These are phyloP conservation scores for Latrodectus hesperus DNA, from an alignment of 2,888 invertebrate species.

Conservation along the genomic window DNA sequence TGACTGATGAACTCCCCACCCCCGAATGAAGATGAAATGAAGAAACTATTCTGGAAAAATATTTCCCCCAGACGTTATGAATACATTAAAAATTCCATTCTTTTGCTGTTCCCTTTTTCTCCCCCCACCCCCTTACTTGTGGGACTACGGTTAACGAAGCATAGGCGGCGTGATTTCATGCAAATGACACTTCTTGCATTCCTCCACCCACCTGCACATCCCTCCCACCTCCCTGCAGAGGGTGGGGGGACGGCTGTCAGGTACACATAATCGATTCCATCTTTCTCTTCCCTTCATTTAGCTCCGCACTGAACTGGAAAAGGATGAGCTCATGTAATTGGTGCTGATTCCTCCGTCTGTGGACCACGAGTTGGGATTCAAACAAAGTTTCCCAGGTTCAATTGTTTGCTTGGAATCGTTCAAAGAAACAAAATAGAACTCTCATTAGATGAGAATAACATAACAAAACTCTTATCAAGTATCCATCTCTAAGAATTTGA, in stretches of 20 bases:
- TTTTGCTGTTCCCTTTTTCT: neutral
- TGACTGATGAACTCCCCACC: too few species aligned
- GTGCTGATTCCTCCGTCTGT: neutral
- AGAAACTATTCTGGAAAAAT: neutral
- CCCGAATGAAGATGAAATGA: too few species aligned
- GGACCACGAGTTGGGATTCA: neutral
- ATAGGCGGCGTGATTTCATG: conserved; percentile 53
- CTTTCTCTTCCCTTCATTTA: conserved; percentile 13
- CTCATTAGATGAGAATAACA: too few species aligned
- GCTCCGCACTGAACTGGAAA: conserved; percentile 23
- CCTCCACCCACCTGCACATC: neutral
- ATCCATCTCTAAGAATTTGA: too few species aligned
- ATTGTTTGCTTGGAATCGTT: neutral
- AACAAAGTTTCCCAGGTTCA: neutral
- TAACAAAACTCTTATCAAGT: too few species aligned
- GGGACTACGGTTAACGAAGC: conserved; percentile 47
- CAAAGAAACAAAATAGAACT: neutral
- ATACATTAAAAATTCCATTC: conserved; percentile 43
- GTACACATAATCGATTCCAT: conserved; percentile 40
- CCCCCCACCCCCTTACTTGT: neutral
- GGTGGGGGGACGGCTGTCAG: conserved; percentile 21
- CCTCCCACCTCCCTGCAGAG: neutral
- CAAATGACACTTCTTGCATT: conserved; percentile 51
- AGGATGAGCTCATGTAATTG: conserved; percentile 4
- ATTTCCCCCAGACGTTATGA: conserved; percentile 33